Conservation (phyloP, 37 sponge, comb jelly and placozoan genomes). For the Bolinopsis microptera region DNA sequence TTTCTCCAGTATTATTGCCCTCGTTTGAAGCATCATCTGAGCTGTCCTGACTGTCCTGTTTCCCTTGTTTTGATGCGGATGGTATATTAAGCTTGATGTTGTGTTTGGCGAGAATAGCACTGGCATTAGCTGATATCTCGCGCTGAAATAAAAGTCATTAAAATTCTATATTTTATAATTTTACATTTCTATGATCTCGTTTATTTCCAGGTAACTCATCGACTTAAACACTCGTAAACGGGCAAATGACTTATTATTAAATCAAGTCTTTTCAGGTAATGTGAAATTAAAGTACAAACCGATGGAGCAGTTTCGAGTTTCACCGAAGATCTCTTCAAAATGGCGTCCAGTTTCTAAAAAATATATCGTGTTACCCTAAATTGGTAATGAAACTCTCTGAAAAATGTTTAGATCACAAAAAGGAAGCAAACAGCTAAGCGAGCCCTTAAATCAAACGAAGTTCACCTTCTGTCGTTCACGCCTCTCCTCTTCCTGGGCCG, state of each 20-base stretch:
- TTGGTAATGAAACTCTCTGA: no score
- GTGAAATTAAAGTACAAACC: not conserved
- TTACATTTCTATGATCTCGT: no score
- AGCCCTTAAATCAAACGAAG: not conserved
- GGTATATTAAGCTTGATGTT: conserved; percentile 39
- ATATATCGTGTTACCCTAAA: no score
- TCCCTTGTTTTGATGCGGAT: not conserved
- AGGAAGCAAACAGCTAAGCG: no score
- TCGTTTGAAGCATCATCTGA: not conserved
- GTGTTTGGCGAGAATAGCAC: conserved; percentile 45
- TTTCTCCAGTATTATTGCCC: not conserved
- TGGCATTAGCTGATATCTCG: conserved; percentile 45
- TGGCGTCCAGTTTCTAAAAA: conserved; percentile 52
- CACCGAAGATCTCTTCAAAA: conserved; percentile 19
- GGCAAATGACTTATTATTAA: no score
- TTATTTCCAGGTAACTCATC: no score
- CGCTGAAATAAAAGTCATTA: conserved; percentile 30
- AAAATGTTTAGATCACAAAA: no score
- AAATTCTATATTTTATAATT: not conserved
- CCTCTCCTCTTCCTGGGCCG: conserved; percentile 51
- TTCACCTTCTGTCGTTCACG: conserved; percentile 34
- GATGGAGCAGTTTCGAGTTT: conserved; percentile 32
- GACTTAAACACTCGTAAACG: no score
- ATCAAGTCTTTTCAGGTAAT: no score
- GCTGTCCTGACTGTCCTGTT: not conserved